phyloP scores from a whole-genome alignment of 2,888 invertebrate species.

The Aporophyla lueneburgensis region DNA sequence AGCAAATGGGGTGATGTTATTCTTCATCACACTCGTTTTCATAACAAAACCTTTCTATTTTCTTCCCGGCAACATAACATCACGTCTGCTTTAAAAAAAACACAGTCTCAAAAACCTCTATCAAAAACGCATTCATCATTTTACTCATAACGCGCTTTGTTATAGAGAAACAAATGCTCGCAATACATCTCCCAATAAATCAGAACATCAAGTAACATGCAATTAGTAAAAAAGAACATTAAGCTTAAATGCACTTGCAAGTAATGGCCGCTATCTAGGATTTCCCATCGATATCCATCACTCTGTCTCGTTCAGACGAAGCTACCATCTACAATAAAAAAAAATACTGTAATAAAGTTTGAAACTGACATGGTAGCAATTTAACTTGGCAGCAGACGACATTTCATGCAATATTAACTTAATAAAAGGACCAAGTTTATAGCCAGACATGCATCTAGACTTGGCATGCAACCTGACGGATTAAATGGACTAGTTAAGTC shows the following conservation, averaged over 20 bases:
- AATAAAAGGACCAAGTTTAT: slow-evolving; percentile 63
- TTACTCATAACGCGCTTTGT: not conserved
- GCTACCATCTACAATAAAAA: slow-evolving; percentile 33
- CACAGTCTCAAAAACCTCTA: not conserved
- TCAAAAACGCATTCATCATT: not conserved
- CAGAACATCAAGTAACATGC: slow-evolving; percentile 15
- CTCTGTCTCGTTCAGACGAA: slow-evolving; percentile 49
- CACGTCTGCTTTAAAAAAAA: not conserved
- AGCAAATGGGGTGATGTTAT: no score
- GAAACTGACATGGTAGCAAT: slow-evolving; percentile 63
- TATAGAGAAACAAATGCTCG: not conserved
- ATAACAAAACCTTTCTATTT: not conserved
- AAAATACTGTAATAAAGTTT: slow-evolving; percentile 52
- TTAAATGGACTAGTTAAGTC: slow-evolving; percentile 35
- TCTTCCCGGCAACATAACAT: not conserved
- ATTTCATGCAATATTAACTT: slow-evolving; percentile 56
- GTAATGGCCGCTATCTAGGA: slow-evolving; percentile 29
- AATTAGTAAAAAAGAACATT: slow-evolving; percentile 52
- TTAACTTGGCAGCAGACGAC: slow-evolving; percentile 62
- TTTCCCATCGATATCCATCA: slow-evolving; percentile 57
- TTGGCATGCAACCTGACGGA: slow-evolving; percentile 60
- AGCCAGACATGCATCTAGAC: slow-evolving; percentile 46
- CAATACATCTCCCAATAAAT: not conserved
- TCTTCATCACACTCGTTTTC: no score
- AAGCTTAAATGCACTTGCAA: slow-evolving; percentile 38